Evolutionary conservation across 2,888 invertebrate genomes (phyloP).

Genomic region (Prostheceraeus crozeri): DNA sequence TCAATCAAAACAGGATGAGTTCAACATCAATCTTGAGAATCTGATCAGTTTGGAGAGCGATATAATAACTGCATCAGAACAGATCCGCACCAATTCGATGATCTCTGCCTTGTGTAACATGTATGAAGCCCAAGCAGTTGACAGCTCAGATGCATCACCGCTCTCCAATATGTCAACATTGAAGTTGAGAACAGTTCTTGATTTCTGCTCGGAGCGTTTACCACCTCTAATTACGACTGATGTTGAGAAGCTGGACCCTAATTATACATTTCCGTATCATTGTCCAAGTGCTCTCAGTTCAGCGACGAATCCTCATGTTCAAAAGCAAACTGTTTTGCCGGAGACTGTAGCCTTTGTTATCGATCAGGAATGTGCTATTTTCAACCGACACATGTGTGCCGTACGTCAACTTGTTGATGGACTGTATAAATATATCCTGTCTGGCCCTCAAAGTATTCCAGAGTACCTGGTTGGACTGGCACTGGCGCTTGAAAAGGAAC

Average conservation of each 20-base stretch:
- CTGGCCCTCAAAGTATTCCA: constrained; percentile 49
- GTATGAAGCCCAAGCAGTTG: too few species aligned
- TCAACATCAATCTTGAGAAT: too few species aligned
- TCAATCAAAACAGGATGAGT: too few species aligned
- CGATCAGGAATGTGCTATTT: constrained; percentile 30
- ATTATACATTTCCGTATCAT: constrained; percentile 52
- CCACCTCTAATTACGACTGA: constrained; percentile 51
- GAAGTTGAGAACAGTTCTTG: constrained; percentile 48
- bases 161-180: not conserved
- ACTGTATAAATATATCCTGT: constrained; percentile 46
- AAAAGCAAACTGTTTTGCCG: constrained; percentile 18
- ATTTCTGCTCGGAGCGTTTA: constrained; percentile 49
- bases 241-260: constrained; percentile 41
- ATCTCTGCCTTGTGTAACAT: too few species aligned
- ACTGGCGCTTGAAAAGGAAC: constrained; percentile 48
- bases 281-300: constrained; percentile 48
- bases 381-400: constrained; percentile 49
- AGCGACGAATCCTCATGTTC: not conserved
- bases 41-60: too few species aligned
- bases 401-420: constrained; percentile 49
- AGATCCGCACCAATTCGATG: too few species aligned
- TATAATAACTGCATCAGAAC: too few species aligned
- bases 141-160: not conserved
- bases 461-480: constrained; percentile 44
- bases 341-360: constrained; percentile 12